These are phyloP conservation scores for Lipophrys pholis DNA, from an alignment of 2,113 vertebrate species.

Conservation along the genomic window DNA sequence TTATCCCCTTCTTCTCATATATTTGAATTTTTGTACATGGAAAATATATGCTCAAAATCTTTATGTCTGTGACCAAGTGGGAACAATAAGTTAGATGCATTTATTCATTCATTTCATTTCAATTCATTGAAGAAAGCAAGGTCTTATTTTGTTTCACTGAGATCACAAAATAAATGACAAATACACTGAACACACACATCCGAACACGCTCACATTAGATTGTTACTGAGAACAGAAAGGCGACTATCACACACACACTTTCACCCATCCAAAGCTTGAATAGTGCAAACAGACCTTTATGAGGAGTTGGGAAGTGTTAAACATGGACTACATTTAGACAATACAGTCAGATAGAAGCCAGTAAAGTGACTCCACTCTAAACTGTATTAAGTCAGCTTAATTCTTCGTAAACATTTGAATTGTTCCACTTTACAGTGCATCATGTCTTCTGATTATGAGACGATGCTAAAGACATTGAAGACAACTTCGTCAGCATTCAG, in stretches of 20 bases:
- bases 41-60: background rate
- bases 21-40: no score
- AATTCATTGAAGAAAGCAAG: background rate
- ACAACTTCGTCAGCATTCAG: background rate
- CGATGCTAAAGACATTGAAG: background rate
- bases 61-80: background rate
- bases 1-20: no score
- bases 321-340: no score
- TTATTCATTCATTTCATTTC: no score
- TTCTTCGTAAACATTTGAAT: background rate
- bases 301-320: slow-evolving; percentile 27
- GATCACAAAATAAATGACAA: slow-evolving; percentile 47
- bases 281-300: background rate
- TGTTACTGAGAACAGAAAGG: slow-evolving; percentile 28
- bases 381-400: background rate
- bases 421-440: background rate
- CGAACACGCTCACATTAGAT: background rate
- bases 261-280: background rate
- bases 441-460: background rate
- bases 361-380: slow-evolving; percentile 1
- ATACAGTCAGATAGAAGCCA: background rate
- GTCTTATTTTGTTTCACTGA: background rate
- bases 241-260: background rate
- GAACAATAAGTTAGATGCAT: no score
- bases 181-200: slow-evolving; percentile 4